These are phyloP conservation scores for Diarsia brunnea DNA, from an alignment of 2,888 invertebrate species.

Conservation along the genomic window DNA sequence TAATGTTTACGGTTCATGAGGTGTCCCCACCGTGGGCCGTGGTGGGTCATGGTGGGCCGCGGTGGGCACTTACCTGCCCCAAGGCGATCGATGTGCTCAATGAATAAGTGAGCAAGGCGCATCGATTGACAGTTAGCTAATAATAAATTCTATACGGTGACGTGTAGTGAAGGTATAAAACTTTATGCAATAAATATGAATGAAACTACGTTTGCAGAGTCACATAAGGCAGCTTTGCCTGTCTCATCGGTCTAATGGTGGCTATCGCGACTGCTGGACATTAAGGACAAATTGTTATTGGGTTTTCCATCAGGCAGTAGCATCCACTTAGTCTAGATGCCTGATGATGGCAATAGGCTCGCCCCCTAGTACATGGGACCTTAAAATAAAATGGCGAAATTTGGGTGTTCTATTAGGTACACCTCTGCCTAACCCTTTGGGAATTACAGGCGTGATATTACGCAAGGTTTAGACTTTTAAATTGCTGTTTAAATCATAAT, in stretches of 20 bases:
- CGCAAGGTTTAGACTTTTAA: background rate
- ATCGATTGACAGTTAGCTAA: conserved; percentile 49
- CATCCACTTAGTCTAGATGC: too few species aligned
- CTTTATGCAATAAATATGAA: background rate
- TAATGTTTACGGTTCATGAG: conserved; percentile 40
- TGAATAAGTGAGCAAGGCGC: conserved; percentile 51
- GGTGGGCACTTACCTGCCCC: conserved; percentile 37
- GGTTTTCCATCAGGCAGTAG: too few species aligned
- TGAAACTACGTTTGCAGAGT: background rate
- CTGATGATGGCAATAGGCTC: too few species aligned
- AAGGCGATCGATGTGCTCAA: conserved; percentile 48
- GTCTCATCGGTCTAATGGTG: too few species aligned
- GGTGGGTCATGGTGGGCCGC: background rate
- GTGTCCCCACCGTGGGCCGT: conserved; percentile 6
- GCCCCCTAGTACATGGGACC: too few species aligned
- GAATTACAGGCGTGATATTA: too few species aligned
- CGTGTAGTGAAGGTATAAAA: background rate
- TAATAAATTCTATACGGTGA: conserved; percentile 9
- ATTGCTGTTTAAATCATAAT: background rate
- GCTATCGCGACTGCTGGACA: too few species aligned
- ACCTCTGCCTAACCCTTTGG: too few species aligned
- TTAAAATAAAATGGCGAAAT: too few species aligned
- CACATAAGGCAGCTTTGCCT: too few species aligned
- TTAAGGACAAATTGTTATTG: too few species aligned
- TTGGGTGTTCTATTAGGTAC: too few species aligned